Conservation (phyloP, 2,113 vertebrate species). For the Gnathonemus longibarbis region DNA sequence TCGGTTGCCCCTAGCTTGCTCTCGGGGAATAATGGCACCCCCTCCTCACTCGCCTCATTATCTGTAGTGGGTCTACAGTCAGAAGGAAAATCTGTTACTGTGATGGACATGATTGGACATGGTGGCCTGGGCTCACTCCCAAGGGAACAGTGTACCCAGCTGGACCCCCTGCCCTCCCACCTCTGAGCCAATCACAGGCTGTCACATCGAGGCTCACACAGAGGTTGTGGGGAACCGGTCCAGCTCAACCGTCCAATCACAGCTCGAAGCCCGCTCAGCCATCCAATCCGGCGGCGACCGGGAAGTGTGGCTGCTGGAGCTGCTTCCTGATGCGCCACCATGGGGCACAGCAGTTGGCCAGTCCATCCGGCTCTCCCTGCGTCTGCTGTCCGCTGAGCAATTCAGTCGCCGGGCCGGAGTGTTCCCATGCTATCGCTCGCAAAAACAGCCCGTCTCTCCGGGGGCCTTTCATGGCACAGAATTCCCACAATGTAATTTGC, state of each 20-base stretch:
- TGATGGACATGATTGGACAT: not conserved
- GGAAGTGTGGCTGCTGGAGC: not conserved
- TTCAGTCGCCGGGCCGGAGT: not conserved
- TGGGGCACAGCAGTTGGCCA: not conserved
- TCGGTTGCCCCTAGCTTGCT: not conserved
- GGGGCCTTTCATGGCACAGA: not conserved
- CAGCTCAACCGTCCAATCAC: not conserved
- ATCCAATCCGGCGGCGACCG: not conserved
- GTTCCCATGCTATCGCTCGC: not conserved
- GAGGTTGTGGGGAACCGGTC: not conserved
- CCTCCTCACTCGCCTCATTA: not conserved
- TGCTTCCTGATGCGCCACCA: not conserved
- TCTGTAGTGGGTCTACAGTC: not conserved
- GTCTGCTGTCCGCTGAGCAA: not conserved
- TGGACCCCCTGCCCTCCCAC: not conserved
- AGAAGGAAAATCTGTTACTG: not conserved
- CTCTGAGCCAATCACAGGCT: not conserved
- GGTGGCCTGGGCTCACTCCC: not conserved
- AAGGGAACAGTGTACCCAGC: not conserved
- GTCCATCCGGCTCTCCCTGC: not conserved
- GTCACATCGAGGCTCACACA: not conserved
- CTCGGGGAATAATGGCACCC: not conserved
- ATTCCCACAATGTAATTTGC: slow-evolving; percentile 1
- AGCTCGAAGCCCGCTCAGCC: not conserved
- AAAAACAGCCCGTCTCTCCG: not conserved